Percentiles rank a stretch among this genome's conserved stretches.
Conservation (phyloP, 2,113 vertebrate genomes). For the Sclerurus mexicanus region DNA sequence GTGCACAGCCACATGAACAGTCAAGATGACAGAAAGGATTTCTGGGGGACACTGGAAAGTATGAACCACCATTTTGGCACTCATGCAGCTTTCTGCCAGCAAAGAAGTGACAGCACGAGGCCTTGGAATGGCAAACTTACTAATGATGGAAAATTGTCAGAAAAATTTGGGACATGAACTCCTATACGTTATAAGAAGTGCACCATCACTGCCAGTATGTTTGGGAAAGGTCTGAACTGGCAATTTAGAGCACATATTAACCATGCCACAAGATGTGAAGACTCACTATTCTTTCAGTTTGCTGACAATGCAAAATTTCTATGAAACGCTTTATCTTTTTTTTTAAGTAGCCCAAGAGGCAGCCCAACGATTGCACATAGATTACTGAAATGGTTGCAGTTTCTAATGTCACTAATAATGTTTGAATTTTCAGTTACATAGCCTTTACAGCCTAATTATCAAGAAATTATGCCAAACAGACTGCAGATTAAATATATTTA, state of each 20-base stretch:
- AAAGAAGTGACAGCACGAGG: background rate
- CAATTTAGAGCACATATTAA: background rate
- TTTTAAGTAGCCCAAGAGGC: background rate
- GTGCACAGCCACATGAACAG: background rate
- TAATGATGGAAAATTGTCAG: background rate
- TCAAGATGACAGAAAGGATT: background rate
- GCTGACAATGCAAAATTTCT: background rate
- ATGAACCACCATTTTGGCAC: background rate
- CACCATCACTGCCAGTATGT: background rate
- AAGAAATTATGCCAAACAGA: conserved; percentile 11
- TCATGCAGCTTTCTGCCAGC: background rate
- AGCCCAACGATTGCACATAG: background rate
- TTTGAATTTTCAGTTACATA: conserved; percentile 50
- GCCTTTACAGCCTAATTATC: conserved; percentile 13
- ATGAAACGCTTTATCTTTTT: background rate
- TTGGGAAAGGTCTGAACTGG: background rate
- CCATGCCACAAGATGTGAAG: background rate
- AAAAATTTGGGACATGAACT: background rate
- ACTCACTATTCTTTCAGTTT: background rate
- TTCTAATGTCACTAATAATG: conserved; percentile 15
- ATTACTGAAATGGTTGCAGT: background rate
- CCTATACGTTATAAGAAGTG: background rate
- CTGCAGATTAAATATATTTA: conserved; percentile 42
- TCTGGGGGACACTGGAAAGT: background rate
- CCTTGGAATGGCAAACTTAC: background rate